Percentiles rank a stretch among this genome's conserved stretches.
These are phyloP conservation scores for Tyrophagus putrescentiae DNA, from an alignment of 1,140 invertebrate genomes.

Conservation along the genomic window DNA sequence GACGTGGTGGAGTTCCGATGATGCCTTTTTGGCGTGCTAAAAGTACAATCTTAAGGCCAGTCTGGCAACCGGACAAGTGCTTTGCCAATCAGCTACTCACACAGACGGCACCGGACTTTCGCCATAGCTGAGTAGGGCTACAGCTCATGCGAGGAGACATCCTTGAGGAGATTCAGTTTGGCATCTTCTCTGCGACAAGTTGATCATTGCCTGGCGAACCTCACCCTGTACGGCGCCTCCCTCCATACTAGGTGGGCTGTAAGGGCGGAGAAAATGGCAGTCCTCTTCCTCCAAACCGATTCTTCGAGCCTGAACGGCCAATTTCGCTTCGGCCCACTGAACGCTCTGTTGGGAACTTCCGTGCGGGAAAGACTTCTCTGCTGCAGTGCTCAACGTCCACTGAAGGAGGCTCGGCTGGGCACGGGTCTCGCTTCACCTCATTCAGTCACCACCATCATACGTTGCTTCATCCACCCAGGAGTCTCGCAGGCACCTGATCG, in stretches of 20 bases:
- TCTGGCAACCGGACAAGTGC: too few species aligned
- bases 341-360: slow-evolving; percentile 47
- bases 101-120: too few species aligned
- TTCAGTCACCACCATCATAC: background rate
- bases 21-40: too few species aligned
- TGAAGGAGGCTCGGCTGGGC: background rate
- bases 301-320: slow-evolving; percentile 10
- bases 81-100: too few species aligned
- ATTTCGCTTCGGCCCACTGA: slow-evolving; percentile 27
- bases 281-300: too few species aligned
- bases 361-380: slow-evolving; percentile 40
- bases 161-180: background rate
- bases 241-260: background rate
- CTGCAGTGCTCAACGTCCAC: slow-evolving; percentile 25
- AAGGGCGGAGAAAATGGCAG: too few species aligned
- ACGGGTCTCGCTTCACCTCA: background rate
- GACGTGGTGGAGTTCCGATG: too few species aligned
- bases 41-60: too few species aligned
- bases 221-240: background rate
- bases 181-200: background rate
- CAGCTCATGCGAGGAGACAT: too few species aligned
- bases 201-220: background rate
- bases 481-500: slow-evolving; percentile 73
- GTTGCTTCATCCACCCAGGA: slow-evolving; percentile 16
- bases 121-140: too few species aligned